Base-by-base conservation (phyloP, 1,140 invertebrate species). In the Formica exsecta region DNA sequence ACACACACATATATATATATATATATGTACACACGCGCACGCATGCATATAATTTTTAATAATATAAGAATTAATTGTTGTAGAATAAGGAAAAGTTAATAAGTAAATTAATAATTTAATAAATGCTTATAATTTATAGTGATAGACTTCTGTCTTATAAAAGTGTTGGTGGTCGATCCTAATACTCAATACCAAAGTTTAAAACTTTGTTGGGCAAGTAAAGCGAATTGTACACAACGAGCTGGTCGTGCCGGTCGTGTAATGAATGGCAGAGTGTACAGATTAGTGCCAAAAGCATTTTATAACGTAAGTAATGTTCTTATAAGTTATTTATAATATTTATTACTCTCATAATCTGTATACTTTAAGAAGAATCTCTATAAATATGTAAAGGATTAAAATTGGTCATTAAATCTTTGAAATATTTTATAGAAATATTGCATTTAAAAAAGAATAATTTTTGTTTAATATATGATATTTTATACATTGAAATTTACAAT, bases 131-230 rank as follows among this genome's bases (percentile, higher is more conserved):
- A 89, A 44, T 87, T 94, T 95, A 65, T 93, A 98, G 98, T 99
- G 8, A 98, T 99, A 92, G 99, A 99, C 95, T 99, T 98, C 94
- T 99, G 99, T 94, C 95, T 99, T 16, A 98, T 98, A 44, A 99
- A 99, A 95, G 95, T 96, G 44, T 93, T 99, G 75, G 95, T 97
- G 3, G 96, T 96, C 71, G 97, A 99, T 94, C 93, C 95, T 3
- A 92, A 94, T 0, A 98, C 98, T 0, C 98, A 98, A 95, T 98
- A 98, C 90, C 97, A 97, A 51, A 96, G 96, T 70, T 95, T 99
- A 5, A 96, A 97, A 87, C 91, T 99, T 81, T 95, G 95, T 76
- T 99, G 99, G 99, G 98, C 98, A 0, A 98, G 98, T 1, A 97
- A 98, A 93, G 96, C 97, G 2, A 99, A 98, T 94, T 99, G 98